phyloP scores from a whole-genome alignment of 2,113 vertebrate genomes.

The Forbesichthys agassizii region DNA sequence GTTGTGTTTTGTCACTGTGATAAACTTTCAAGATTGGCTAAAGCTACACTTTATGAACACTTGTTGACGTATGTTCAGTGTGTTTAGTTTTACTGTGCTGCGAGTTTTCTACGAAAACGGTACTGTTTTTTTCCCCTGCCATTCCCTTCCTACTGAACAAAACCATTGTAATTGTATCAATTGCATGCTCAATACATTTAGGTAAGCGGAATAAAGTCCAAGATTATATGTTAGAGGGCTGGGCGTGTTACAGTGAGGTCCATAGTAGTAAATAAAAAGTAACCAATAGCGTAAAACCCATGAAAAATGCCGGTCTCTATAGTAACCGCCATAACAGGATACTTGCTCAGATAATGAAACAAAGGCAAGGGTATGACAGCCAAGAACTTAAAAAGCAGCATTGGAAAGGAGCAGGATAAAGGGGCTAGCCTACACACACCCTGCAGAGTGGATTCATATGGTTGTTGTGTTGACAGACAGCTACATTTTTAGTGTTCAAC shows the following conservation, averaged over 20 bases:
- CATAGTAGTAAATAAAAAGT: slow-evolving; percentile 9
- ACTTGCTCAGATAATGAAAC: slow-evolving; percentile 67
- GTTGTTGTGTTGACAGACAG: neutral
- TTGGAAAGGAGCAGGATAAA: slow-evolving; percentile 27
- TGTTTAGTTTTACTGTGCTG: neutral
- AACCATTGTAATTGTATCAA: neutral
- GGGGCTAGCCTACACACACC: slow-evolving; percentile 43
- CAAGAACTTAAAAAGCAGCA: slow-evolving; percentile 50
- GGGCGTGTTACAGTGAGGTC: slow-evolving; percentile 10
- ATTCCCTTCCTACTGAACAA: slow-evolving; percentile 22
- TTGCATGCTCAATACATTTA: slow-evolving; percentile 15
- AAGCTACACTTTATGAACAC: neutral
- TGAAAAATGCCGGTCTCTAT: slow-evolving; percentile 42
- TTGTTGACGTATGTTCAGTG: neutral
- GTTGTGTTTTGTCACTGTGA: neutral
- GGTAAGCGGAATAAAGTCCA: slow-evolving; percentile 26
- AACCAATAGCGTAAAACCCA: slow-evolving; percentile 45
- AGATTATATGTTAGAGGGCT: neutral
- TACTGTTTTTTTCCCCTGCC: too few species aligned
- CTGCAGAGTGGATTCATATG: slow-evolving; percentile 19
- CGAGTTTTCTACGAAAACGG: too few species aligned
- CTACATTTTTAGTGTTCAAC: slow-evolving; percentile 15
- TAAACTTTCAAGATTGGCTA: slow-evolving; percentile 1
- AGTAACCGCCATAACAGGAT: slow-evolving; percentile 75
- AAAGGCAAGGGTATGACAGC: slow-evolving; percentile 53